Evolutionary conservation across 2,797 vertebrate genomes (phyloP).

Genomic region (Sciaenops ocellatus): DNA sequence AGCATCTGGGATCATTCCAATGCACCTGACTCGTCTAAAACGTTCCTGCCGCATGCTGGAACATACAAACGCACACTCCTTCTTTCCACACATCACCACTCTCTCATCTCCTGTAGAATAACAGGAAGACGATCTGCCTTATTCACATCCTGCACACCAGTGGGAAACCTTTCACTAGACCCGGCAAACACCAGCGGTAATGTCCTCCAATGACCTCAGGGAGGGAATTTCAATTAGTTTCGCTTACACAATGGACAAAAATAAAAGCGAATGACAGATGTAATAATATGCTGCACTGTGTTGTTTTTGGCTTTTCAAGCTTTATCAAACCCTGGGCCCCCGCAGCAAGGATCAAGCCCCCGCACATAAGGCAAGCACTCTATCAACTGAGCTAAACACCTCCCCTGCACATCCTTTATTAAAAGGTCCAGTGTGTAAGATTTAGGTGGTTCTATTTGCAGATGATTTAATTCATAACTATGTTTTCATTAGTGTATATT

Average conservation of each 20-base stretch:
- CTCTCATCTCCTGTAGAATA: slow-evolving; percentile 59
- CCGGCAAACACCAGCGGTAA: neutral
- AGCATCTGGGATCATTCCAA: neutral
- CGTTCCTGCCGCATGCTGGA: neutral
- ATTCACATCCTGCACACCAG: slow-evolving; percentile 67
- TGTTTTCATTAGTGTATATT: too few species aligned
- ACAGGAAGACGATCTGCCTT: slow-evolving; percentile 76
- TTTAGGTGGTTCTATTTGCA: too few species aligned
- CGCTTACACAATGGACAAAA: slow-evolving; percentile 51
- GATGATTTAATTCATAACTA: too few species aligned
- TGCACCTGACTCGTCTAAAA: slow-evolving; percentile 14
- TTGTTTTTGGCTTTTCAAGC: neutral
- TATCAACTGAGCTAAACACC: too few species aligned
- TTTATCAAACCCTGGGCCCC: too few species aligned
- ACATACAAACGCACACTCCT: neutral
- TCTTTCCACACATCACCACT: slow-evolving; percentile 31
- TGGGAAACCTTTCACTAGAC: slow-evolving; percentile 38
- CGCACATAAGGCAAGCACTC: too few species aligned
- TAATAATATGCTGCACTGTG: slow-evolving; percentile 14
- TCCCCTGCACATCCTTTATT: neutral
- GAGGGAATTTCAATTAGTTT: slow-evolving; percentile 62
- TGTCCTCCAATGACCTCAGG: slow-evolving; percentile 58
- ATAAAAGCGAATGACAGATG: slow-evolving; percentile 10
- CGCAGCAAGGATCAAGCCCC: too few species aligned
- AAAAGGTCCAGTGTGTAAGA: neutral